Conservation (phyloP, 2,113 vertebrate species). For the Spizaetus ornatus region DNA sequence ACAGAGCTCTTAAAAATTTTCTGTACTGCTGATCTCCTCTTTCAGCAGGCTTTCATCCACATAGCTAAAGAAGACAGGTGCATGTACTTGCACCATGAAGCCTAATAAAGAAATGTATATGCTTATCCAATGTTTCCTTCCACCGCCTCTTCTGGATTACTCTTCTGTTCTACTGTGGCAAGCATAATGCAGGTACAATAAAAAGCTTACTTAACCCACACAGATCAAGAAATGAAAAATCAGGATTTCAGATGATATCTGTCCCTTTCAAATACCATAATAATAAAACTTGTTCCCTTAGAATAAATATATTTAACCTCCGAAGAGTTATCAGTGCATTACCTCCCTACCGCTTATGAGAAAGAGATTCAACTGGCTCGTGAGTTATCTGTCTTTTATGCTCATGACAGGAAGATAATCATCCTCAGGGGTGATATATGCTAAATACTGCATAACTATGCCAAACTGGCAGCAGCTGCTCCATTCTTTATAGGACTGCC, state of each 20-base stretch:
- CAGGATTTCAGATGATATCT: constrained; percentile 7
- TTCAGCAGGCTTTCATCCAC: not conserved
- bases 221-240: constrained; percentile 42
- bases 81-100: not conserved
- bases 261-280: not conserved
- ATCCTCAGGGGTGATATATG: constrained; percentile 32
- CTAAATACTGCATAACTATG: constrained; percentile 47
- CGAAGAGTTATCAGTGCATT: not conserved
- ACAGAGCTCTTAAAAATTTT: not conserved
- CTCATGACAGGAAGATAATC: constrained; percentile 57
- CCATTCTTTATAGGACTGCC: not conserved
- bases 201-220: constrained; percentile 32
- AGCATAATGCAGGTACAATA: constrained; percentile 42
- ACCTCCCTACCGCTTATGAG: constrained; percentile 13
- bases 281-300: constrained; percentile 5
- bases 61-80: not conserved
- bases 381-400: constrained; percentile 41
- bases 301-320: constrained; percentile 45
- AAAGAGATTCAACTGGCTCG: constrained; percentile 34
- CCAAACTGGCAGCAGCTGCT: constrained; percentile 25
- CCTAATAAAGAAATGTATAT: not conserved
- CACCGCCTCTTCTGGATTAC: not conserved
- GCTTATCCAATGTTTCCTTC: not conserved
- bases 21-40: not conserved
- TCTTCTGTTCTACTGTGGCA: not conserved